phyloP scores from a whole-genome alignment of 2,113 vertebrate genomes.

The Camelus dromedarius region DNA sequence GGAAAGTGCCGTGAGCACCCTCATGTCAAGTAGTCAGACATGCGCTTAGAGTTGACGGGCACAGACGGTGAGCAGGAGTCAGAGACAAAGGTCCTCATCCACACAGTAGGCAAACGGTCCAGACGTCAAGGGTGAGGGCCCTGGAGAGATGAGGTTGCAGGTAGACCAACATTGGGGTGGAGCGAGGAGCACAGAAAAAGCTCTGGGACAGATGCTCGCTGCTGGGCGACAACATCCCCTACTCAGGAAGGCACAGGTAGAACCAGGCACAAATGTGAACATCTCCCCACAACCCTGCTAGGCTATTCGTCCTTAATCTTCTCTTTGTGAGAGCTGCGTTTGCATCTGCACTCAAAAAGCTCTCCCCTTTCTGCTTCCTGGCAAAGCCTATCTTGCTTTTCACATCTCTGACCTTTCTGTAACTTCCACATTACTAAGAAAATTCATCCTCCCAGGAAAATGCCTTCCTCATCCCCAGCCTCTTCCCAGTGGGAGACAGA shows the following conservation, averaged over 20 bases:
- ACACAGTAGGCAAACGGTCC: not conserved
- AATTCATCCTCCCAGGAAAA: not conserved
- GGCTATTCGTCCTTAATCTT: not conserved
- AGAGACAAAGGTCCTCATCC: not conserved
- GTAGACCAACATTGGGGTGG: no score
- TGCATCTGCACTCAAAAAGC: not conserved
- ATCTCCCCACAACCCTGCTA: not conserved
- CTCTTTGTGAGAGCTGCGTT: not conserved
- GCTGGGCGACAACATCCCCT: not conserved
- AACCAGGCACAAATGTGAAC: not conserved
- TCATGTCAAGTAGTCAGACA: fast-evolving
- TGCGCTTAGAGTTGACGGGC: not conserved
- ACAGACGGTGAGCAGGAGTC: not conserved
- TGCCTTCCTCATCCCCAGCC: not conserved
- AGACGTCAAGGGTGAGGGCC: not conserved
- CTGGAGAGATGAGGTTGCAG: not conserved
- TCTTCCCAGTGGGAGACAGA: not conserved
- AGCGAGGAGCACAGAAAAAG: not conserved
- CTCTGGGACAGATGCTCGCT: not conserved
- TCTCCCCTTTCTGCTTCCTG: not conserved
- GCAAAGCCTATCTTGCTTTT: not conserved
- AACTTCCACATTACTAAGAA: not conserved
- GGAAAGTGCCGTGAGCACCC: not conserved
- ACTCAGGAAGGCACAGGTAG: not conserved
- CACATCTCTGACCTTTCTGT: not conserved